Evolutionary conservation across 2,113 vertebrate species (phyloP).

Genomic region (Cyanoramphus novaezelandiae): DNA sequence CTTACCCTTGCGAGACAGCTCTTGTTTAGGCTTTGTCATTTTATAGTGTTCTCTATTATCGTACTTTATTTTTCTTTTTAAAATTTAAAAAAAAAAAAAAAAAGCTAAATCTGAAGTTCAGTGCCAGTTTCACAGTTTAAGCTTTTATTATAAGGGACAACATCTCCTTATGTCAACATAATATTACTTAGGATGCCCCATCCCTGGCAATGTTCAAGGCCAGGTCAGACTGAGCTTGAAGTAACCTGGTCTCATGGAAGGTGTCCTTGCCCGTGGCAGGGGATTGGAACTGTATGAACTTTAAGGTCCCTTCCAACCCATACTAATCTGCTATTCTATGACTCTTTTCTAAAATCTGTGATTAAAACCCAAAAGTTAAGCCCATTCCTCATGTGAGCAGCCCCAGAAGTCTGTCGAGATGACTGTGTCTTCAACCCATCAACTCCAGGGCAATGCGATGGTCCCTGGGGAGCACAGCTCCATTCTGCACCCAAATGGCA

Average conservation of each 20-base stretch:
- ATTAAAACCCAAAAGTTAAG: background rate
- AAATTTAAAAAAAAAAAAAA: background rate
- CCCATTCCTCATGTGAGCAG: background rate
- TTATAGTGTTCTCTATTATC: background rate
- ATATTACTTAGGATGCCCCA: background rate
- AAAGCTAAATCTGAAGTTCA: background rate
- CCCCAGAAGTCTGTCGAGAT: background rate
- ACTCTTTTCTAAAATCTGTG: background rate
- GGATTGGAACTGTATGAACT: background rate
- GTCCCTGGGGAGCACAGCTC: background rate
- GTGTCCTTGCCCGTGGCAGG: background rate
- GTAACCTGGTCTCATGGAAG: background rate
- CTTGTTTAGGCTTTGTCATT: background rate
- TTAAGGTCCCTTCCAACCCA: background rate
- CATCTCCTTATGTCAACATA: background rate
- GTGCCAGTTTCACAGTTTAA: background rate
- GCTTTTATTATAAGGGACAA: background rate
- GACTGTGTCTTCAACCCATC: background rate
- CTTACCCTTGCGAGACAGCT: background rate
- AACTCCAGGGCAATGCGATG: accelerated
- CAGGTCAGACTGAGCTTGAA: background rate
- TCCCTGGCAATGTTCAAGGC: background rate
- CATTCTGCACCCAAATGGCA: background rate
- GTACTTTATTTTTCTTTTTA: background rate
- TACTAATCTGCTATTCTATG: background rate